Conservation (phyloP, 1,140 invertebrate genomes). For the Atopsyche davidsoni region DNA sequence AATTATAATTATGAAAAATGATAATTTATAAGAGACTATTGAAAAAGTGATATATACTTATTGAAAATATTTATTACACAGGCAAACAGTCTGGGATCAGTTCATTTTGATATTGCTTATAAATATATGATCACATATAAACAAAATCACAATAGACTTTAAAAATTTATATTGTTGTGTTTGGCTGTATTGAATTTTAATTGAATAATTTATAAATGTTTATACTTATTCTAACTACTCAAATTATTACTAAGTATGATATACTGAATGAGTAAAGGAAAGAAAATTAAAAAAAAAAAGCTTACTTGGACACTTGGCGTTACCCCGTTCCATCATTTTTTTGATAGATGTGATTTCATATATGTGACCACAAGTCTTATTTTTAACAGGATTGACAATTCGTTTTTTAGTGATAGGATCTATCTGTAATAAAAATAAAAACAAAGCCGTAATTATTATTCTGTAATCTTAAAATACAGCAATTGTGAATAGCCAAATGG, state of each 20-base stretch:
- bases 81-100: no score
- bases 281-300: slow-evolving; percentile 5
- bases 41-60: no score
- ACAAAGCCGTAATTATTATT: not conserved
- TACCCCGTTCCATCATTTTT: slow-evolving; percentile 38
- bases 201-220: not conserved
- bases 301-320: slow-evolving; percentile 44
- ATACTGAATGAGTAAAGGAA: not conserved
- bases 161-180: not conserved
- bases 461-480: not conserved
- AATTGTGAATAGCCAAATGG: no score
- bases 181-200: not conserved
- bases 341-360: slow-evolving; percentile 47
- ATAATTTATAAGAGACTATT: no score
- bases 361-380: slow-evolving; percentile 49
- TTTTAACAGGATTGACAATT: slow-evolving; percentile 50
- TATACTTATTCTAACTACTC: slow-evolving; percentile 29
- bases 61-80: no score
- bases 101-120: no score
- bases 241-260: slow-evolving; percentile 10
- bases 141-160: not conserved
- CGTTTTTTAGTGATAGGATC: slow-evolving; percentile 52
- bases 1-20: no score
- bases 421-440: slow-evolving; percentile 36
- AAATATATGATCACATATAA: no score